Conservation (phyloP, 2,113 vertebrate species). For the Sciurus niger region DNA sequence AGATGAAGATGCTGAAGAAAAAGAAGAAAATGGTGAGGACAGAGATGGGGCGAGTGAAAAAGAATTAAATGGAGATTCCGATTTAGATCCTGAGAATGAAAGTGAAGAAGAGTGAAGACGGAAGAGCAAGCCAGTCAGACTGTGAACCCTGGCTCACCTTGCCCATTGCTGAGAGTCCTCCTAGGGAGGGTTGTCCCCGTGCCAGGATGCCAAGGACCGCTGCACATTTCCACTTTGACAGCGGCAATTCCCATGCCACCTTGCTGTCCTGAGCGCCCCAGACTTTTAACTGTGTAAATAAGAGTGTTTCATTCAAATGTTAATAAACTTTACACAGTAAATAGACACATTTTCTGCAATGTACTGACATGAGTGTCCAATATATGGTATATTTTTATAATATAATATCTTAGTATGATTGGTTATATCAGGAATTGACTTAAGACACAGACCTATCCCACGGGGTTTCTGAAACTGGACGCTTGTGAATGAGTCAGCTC, state of each 20-base stretch:
- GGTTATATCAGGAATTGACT: constrained; percentile 63
- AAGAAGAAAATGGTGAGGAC: constrained; percentile 87
- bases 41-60: constrained; percentile 91
- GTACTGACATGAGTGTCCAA: constrained; percentile 83
- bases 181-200: constrained; percentile 75
- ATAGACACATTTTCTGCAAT: constrained; percentile 84
- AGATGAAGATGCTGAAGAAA: constrained; percentile 82
- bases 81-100: constrained; percentile 96
- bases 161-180: constrained; percentile 75
- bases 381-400: constrained; percentile 85
- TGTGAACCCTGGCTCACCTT: constrained; percentile 79
- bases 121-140: constrained; percentile 65
- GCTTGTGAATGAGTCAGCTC: constrained; percentile 53
- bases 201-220: constrained; percentile 75
- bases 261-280: constrained; percentile 84
- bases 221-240: constrained; percentile 82
- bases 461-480: constrained; percentile 58
- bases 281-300: constrained; percentile 86
- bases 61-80: constrained; percentile 96
- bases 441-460: neutral
- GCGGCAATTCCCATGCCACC: constrained; percentile 82
- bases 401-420: constrained; percentile 50
- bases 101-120: constrained; percentile 96
- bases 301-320: constrained; percentile 83
- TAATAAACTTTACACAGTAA: constrained; percentile 87